Conservation (phyloP, 2,113 vertebrate species). For the Motacilla tschutschensis region DNA sequence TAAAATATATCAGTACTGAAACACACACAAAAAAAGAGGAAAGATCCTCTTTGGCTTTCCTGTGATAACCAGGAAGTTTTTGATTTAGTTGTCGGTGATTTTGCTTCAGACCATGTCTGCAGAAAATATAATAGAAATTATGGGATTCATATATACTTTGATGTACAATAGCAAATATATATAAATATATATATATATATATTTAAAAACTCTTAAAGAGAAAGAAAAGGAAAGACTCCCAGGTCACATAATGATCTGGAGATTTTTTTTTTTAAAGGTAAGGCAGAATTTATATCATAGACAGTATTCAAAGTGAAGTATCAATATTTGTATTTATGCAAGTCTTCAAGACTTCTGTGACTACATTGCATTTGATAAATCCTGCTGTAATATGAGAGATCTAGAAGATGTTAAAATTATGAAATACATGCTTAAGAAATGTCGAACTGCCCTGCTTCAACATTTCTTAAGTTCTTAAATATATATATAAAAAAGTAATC, state of each 20-base stretch:
- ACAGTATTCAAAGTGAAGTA: slow-evolving; percentile 28
- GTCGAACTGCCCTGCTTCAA: background rate
- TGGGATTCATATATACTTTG: slow-evolving; percentile 36
- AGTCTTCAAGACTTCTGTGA: slow-evolving; percentile 13
- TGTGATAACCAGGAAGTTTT: background rate
- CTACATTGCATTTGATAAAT: slow-evolving; percentile 24
- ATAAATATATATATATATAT: background rate
- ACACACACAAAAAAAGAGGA: background rate
- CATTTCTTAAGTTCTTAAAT: slow-evolving; percentile 22
- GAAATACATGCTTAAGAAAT: background rate
- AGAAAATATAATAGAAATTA: slow-evolving; percentile 21
- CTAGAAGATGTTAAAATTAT: slow-evolving; percentile 2
- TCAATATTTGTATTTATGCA: slow-evolving; percentile 44
- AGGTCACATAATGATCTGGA: slow-evolving; percentile 13
- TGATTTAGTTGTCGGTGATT: background rate
- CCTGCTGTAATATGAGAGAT: slow-evolving; percentile 15
- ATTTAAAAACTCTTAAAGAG: slow-evolving; percentile 51
- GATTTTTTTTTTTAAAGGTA: slow-evolving; percentile 36
- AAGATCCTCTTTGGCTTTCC: slow-evolving; percentile 26
- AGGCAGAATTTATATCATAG: slow-evolving; percentile 33
- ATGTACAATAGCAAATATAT: slow-evolving; percentile 28
- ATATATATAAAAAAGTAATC: slow-evolving; percentile 7
- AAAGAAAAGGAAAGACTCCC: slow-evolving; percentile 33
- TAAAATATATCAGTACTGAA: slow-evolving; percentile 1
- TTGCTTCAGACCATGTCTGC: slow-evolving; percentile 58